Conservation (phyloP, 1,140 invertebrate genomes). For the Acromyrmex echinatior region DNA sequence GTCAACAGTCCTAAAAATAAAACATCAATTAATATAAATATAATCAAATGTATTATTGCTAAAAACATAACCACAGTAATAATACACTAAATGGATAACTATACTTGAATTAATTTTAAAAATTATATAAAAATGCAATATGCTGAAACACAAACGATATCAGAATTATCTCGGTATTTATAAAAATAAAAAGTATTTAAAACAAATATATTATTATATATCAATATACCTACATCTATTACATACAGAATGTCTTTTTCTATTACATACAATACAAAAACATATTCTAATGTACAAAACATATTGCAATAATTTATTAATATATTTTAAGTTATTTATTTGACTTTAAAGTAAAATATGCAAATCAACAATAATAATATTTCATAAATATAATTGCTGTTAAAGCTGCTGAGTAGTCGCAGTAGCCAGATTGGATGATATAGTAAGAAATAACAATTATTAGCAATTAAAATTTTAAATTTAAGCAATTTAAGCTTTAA, state of each 20-base stretch:
- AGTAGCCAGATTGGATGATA: too few species aligned
- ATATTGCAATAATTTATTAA: constrained; percentile 24
- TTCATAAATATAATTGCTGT: not conserved
- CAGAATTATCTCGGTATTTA: not conserved
- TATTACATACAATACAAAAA: not conserved
- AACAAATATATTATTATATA: constrained; percentile 11
- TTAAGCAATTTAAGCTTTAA: too few species aligned
- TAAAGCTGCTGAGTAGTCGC: too few species aligned
- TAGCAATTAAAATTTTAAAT: too few species aligned
- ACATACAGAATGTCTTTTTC: not conserved
- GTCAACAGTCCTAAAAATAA: constrained; percentile 80
- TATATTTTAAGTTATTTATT: constrained; percentile 34
- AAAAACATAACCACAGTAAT: not conserved
- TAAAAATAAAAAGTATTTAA: not conserved
- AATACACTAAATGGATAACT: constrained; percentile 33
- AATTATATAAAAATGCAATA: constrained; percentile 37
- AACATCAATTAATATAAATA: constrained; percentile 15
- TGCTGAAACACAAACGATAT: constrained; percentile 21
- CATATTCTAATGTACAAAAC: not conserved
- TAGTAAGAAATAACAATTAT: too few species aligned
- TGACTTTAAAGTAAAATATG: not conserved
- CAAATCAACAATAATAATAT: not conserved
- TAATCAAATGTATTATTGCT: not conserved
- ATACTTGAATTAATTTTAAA: constrained; percentile 22
- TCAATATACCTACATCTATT: not conserved